Evolutionary conservation across 2,113 vertebrate genomes (phyloP).

Genomic region (Microcebus tavaratra): DNA sequence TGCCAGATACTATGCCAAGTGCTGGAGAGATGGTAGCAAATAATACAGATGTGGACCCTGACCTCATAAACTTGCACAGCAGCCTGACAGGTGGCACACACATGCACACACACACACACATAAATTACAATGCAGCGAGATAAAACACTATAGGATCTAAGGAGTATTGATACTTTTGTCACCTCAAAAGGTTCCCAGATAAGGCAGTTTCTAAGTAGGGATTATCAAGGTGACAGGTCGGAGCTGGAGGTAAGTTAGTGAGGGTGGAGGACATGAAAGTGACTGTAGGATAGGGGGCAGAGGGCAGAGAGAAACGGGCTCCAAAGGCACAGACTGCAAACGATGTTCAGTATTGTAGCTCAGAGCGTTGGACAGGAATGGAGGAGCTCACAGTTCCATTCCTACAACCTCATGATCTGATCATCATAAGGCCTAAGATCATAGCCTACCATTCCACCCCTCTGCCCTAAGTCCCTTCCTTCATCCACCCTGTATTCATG

Average conservation of each 20-base stretch:
- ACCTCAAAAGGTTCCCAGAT: neutral
- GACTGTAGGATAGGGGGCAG: neutral
- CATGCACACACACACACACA: neutral
- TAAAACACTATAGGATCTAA: neutral
- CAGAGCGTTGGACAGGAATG: neutral
- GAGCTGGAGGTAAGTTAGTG: neutral
- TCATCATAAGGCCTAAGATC: neutral
- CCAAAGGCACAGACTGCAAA: neutral
- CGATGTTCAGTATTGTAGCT: neutral
- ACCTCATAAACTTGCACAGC: neutral
- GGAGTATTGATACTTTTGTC: neutral
- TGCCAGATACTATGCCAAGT: neutral
- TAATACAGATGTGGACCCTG: neutral
- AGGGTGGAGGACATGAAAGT: neutral
- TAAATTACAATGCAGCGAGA: neutral
- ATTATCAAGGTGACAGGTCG: neutral
- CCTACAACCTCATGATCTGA: neutral
- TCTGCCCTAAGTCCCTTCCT: neutral
- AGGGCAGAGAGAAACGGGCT: neutral
- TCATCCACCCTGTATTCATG: neutral
- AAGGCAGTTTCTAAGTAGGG: neutral
- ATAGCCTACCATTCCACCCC: neutral
- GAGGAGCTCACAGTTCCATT: neutral
- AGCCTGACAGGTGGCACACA: neutral
- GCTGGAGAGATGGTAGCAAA: neutral